phyloP scores from a whole-genome alignment of 53 echinoderm and acorn worm genomes.

The Crossaster papposus region DNA sequence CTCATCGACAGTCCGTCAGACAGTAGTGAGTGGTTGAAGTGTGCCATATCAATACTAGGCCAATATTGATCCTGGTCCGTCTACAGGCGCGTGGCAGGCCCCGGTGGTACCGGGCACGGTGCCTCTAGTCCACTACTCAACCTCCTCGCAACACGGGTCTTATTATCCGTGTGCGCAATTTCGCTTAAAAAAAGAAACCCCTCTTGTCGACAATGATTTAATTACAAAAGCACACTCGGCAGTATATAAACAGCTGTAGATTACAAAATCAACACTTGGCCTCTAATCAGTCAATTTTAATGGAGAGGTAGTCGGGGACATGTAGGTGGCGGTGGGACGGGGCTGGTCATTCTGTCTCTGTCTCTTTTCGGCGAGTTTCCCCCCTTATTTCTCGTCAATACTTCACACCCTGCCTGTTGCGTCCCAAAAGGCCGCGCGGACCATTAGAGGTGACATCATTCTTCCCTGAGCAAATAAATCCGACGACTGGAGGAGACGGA shows the following conservation, averaged over 20 bases:
- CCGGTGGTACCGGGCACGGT: neutral
- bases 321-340: neutral
- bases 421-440: constrained; percentile 54
- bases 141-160: constrained; percentile 29
- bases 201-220: constrained; percentile 74
- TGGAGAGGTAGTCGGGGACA: constrained; percentile 59
- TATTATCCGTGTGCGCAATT: constrained; percentile 53
- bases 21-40: constrained; percentile 56
- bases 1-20: constrained; percentile 26
- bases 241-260: constrained; percentile 73
- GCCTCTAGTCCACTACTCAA: neutral
- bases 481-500: constrained; percentile 52
- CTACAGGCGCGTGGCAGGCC: constrained; percentile 16
- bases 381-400: constrained; percentile 15
- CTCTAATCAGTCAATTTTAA: constrained; percentile 73
- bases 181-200: constrained; percentile 48
- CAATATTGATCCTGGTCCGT: constrained; percentile 42
- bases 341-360: neutral
- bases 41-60: constrained; percentile 36
- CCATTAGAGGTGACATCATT: constrained; percentile 64
- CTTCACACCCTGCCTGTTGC: constrained; percentile 56
- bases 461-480: constrained; percentile 59
- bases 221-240: constrained; percentile 68
- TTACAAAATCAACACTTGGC: constrained; percentile 68
- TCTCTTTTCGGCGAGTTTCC: constrained; percentile 2